Percentiles rank a stretch among this genome's conserved stretches.
Conservation (phyloP, 2,797 vertebrate species). For the Protonibea diacanthus region DNA sequence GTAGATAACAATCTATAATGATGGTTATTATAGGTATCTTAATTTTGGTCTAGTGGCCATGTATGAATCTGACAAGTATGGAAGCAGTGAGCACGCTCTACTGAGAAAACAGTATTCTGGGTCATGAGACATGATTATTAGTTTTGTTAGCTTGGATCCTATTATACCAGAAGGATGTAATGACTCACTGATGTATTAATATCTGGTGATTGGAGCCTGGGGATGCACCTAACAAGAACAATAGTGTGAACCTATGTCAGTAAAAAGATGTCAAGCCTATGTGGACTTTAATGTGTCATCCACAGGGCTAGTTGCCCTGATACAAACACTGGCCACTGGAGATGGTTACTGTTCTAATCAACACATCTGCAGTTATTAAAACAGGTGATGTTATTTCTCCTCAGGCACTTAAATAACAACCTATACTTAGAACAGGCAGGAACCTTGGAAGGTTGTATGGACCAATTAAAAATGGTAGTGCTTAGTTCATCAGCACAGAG, state of each 20-base stretch:
- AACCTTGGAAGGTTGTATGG: constrained; percentile 6
- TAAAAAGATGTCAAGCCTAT: neutral
- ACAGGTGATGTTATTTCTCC: neutral
- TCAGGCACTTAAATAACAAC: constrained; percentile 12
- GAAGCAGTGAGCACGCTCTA: neutral
- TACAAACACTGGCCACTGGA: constrained; percentile 9
- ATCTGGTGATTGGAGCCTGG: neutral
- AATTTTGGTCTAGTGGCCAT: neutral
- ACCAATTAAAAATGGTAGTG: constrained; percentile 28
- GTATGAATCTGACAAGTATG: neutral
- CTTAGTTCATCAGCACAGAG: neutral
- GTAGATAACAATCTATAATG: neutral
- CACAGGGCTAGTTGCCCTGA: neutral
- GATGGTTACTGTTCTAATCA: constrained; percentile 3
- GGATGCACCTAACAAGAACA: neutral
- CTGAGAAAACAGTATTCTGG: neutral
- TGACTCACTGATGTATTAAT: neutral
- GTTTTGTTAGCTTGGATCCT: neutral
- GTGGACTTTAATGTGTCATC: neutral
- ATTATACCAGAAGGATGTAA: neutral
- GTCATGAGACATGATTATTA: neutral
- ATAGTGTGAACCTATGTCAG: neutral
- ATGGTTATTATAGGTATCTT: neutral
- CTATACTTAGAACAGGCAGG: constrained; percentile 2
- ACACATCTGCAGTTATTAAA: constrained; percentile 16